Evolutionary conservation across 2,113 vertebrate species (phyloP).

Genomic region (Phyllostomus discolor): DNA sequence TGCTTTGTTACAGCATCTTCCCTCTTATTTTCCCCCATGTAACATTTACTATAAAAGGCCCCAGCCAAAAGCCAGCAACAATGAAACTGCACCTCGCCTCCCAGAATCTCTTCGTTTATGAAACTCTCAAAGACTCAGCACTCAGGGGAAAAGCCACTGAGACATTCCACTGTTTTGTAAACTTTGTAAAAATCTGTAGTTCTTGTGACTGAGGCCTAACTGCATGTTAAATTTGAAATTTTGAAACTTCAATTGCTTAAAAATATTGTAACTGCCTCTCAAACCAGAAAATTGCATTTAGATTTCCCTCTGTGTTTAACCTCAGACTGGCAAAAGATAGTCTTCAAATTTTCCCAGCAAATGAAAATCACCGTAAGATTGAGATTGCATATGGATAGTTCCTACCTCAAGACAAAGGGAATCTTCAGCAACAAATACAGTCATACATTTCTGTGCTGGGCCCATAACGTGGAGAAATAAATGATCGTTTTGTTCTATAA

Average conservation of each 20-base stretch:
- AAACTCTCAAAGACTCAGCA: slow-evolving; percentile 30
- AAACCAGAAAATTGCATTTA: slow-evolving; percentile 72
- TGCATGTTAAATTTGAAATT: slow-evolving; percentile 64
- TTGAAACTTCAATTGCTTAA: slow-evolving; percentile 70
- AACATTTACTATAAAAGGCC: slow-evolving; percentile 57
- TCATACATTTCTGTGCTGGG: slow-evolving; percentile 36
- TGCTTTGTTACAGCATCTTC: slow-evolving; percentile 52
- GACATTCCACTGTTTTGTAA: slow-evolving; percentile 56
- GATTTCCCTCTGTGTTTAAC: slow-evolving; percentile 72
- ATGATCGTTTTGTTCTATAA: slow-evolving; percentile 39
- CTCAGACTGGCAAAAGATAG: slow-evolving; percentile 66
- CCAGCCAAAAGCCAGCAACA: slow-evolving; percentile 44
- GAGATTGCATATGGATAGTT: slow-evolving; percentile 65
- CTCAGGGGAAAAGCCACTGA: neutral
- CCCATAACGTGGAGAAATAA: slow-evolving; percentile 20
- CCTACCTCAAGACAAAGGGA: slow-evolving; percentile 50
- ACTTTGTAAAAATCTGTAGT: slow-evolving; percentile 46
- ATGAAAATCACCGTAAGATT: slow-evolving; percentile 70
- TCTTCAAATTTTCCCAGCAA: slow-evolving; percentile 66
- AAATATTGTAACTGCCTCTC: slow-evolving; percentile 72
- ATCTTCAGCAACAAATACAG: slow-evolving; percentile 47
- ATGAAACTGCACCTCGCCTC: slow-evolving; percentile 36
- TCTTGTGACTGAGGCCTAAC: slow-evolving; percentile 45
- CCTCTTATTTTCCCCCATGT: slow-evolving; percentile 50
- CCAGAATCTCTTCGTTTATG: slow-evolving; percentile 23